A percentile compares a stretch with the other conserved stretches of the same genome.
These are phyloP conservation scores for Bombus vancouverensis DNA, from an alignment of 1,140 invertebrate species.

Conservation along the genomic window DNA sequence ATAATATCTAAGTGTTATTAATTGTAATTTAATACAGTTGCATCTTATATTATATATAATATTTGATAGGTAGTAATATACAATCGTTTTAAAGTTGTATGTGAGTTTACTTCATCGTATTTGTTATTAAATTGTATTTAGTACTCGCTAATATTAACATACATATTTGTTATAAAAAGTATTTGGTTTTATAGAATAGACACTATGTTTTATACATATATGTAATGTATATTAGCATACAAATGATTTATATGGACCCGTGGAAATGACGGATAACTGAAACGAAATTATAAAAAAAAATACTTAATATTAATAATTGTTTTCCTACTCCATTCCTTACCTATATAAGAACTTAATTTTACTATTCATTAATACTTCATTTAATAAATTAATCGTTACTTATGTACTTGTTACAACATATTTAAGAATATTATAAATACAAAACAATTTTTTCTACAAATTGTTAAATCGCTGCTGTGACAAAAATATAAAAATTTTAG, in stretches of 20 bases:
- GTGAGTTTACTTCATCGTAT: constrained; percentile 6
- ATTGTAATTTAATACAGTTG: constrained; percentile 28
- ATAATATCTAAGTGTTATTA: constrained; percentile 22
- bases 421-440: not conserved
- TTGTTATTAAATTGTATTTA: constrained; percentile 6
- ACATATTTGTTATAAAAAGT: constrained; percentile 27
- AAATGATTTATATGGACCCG: constrained; percentile 27
- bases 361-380: constrained; percentile 1
- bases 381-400: constrained; percentile 23
- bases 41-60: not conserved
- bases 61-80: not conserved
- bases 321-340: not conserved
- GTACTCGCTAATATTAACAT: not conserved
- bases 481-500: not conserved
- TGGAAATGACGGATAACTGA: not conserved
- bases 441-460: not conserved
- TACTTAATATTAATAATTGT: constrained; percentile 17
- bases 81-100: constrained; percentile 7
- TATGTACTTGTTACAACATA: not conserved
- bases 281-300: constrained; percentile 36
- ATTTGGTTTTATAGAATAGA: not conserved
- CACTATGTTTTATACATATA: constrained; percentile 37
- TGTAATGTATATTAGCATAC: constrained; percentile 12
- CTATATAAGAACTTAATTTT: not conserved
- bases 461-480: not conserved